Percentiles rank a stretch among this genome's conserved stretches.
Conservation (phyloP, 2,888 invertebrate species). For the Augochlorella aurata region DNA sequence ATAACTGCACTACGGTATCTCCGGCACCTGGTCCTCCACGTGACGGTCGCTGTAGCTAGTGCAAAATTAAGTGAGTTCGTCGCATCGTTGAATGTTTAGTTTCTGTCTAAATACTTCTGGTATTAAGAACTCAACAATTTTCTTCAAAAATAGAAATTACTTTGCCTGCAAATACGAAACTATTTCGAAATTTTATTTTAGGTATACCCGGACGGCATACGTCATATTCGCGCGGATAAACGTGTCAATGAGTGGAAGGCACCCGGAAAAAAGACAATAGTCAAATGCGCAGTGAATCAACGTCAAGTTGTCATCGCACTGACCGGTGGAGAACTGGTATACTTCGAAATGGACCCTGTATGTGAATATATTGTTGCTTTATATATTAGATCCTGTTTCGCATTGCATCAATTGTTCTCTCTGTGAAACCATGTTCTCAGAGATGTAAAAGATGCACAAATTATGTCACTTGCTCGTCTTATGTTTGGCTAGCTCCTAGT, state of each 20-base stretch:
- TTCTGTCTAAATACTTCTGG: conserved; percentile 74
- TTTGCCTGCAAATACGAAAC: neutral
- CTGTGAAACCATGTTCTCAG: conserved; percentile 62
- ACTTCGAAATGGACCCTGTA: conserved; percentile 99
- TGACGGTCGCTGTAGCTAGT: conserved; percentile 78
- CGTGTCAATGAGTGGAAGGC: conserved; percentile 99
- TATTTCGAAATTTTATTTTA: conserved; percentile 70
- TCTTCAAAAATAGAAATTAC: neutral
- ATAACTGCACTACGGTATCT: conserved; percentile 80
- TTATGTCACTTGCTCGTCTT: conserved; percentile 80
- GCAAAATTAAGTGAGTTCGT: conserved; percentile 74
- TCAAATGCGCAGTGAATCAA: conserved; percentile 99
- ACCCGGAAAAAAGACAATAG: conserved; percentile 97
- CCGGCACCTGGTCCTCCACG: conserved; percentile 78
- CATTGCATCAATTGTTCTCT: conserved; percentile 78
- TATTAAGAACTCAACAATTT: conserved; percentile 74
- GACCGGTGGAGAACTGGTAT: conserved; percentile 98
- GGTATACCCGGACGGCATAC: conserved; percentile 98
- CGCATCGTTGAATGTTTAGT: conserved; percentile 79
- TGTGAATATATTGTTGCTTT: conserved; percentile 80
- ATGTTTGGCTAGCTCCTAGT: conserved; percentile 56
- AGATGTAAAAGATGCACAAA: conserved; percentile 78
- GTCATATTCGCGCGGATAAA: conserved; percentile 98
- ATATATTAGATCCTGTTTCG: neutral
- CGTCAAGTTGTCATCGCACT: conserved; percentile 99